phyloP scores from a whole-genome alignment of 2,113 vertebrate genomes.

The Cricetomys ansorgei region DNA sequence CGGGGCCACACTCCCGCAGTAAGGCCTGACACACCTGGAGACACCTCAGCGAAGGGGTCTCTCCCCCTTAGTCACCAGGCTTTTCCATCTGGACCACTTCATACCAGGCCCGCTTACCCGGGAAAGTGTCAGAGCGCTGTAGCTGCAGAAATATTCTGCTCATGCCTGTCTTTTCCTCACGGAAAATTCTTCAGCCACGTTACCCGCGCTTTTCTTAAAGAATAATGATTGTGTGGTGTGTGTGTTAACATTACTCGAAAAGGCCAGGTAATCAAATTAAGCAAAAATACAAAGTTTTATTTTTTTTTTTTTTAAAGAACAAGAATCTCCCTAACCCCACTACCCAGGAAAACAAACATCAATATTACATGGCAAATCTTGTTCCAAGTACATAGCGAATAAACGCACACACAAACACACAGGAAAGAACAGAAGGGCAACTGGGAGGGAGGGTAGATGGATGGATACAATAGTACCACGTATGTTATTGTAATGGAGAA shows the following conservation, averaged over 20 bases:
- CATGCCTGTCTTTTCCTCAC: not conserved
- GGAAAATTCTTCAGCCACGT: not conserved
- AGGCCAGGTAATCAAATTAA: not conserved
- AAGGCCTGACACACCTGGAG: rapidly evolving
- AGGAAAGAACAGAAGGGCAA: not conserved
- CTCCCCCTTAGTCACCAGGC: no score
- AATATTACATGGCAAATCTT: not conserved
- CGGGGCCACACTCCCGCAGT: not conserved
- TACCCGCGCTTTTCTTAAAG: slow-evolving; percentile 33
- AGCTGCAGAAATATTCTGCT: not conserved
- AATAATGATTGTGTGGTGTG: slow-evolving; percentile 60
- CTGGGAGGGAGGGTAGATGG: not conserved
- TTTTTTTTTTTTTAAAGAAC: no score
- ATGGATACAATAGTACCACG: not conserved
- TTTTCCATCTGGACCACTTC: no score
- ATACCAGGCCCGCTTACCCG: not conserved
- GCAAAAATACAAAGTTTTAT: slow-evolving; percentile 67
- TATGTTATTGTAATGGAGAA: not conserved
- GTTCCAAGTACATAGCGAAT: slow-evolving; percentile 9
- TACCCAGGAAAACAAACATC: slow-evolving; percentile 49
- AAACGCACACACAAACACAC: slow-evolving; percentile 5
- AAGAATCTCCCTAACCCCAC: not conserved
- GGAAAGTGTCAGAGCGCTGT: not conserved
- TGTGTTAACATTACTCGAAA: no score
- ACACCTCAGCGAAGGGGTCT: rapidly evolving